Percentiles rank a stretch among this genome's conserved stretches.
These are phyloP conservation scores for Entomobrya proxima DNA, from an alignment of 2,888 invertebrate genomes.

Conservation along the genomic window DNA sequence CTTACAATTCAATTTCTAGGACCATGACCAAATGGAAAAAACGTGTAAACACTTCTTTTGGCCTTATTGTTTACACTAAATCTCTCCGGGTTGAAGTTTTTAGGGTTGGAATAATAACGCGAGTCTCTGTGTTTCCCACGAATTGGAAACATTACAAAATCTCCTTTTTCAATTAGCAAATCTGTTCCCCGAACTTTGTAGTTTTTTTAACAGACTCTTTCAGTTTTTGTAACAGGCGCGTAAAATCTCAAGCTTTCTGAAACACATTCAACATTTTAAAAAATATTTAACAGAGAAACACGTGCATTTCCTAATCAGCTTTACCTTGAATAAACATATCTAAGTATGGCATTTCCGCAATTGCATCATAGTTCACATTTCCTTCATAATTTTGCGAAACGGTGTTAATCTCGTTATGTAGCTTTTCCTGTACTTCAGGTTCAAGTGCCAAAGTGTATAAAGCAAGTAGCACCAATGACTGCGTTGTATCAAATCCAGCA, in stretches of 20 bases:
- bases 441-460: constrained; percentile 80
- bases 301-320: neutral
- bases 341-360: constrained; percentile 81
- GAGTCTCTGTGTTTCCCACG: constrained; percentile 81
- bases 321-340: constrained; percentile 73
- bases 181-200: constrained; percentile 80
- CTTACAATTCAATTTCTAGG: constrained; percentile 33
- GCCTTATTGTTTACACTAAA: constrained; percentile 81
- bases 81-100: constrained; percentile 81
- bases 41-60: constrained; percentile 79
- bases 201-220: constrained; percentile 77
- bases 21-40: constrained; percentile 77
- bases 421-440: constrained; percentile 79
- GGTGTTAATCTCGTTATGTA: constrained; percentile 79
- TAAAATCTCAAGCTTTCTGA: constrained; percentile 79
- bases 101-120: constrained; percentile 80
- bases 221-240: constrained; percentile 78
- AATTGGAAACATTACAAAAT: constrained; percentile 80
- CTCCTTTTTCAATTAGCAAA: constrained; percentile 79
- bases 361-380: constrained; percentile 80
- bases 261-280: neutral
- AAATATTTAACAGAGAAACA: neutral
- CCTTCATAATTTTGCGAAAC: constrained; percentile 78
- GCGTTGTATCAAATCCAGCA: constrained; percentile 84
- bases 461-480: constrained; percentile 81